Percentiles rank a stretch among this genome's conserved stretches.
phyloP scores from a whole-genome alignment of 2,797 vertebrate genomes.

The Sebastes cheni region DNA sequence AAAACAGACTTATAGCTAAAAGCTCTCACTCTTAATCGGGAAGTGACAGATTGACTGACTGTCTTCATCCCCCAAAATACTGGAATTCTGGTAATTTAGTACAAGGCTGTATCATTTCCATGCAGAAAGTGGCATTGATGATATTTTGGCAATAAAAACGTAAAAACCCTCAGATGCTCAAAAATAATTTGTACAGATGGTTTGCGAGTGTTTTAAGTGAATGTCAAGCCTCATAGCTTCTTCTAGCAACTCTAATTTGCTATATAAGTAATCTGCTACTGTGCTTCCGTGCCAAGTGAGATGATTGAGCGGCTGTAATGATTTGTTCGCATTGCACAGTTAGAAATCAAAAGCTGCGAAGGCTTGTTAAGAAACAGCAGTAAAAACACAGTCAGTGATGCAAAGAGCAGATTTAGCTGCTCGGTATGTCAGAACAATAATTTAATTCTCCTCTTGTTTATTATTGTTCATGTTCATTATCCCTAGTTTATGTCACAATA shows the following conservation, averaged over 20 bases:
- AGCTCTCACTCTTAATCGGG: not conserved
- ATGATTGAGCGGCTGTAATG: constrained; percentile 54
- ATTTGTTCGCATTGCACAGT: constrained; percentile 43
- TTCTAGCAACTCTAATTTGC: constrained; percentile 47
- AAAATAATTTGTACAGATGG: constrained; percentile 38
- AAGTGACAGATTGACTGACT: not conserved
- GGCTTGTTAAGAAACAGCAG: constrained; percentile 33
- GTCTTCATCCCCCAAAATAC: not conserved
- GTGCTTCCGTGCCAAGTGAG: constrained; percentile 48
- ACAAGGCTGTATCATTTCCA: not conserved
- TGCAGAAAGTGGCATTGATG: not conserved
- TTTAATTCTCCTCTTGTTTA: constrained; percentile 7
- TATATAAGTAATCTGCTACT: constrained; percentile 47
- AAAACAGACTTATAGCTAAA: not conserved
- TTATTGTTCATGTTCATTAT: constrained; percentile 15
- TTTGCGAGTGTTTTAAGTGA: constrained; percentile 42
- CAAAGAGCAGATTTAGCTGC: constrained; percentile 20
- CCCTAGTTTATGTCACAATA: not conserved
- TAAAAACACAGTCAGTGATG: not conserved
- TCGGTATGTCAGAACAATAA: not conserved
- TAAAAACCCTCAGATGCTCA: constrained; percentile 11
- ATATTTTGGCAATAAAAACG: constrained; percentile 10
- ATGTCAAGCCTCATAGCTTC: constrained; percentile 40
- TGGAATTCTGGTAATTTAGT: not conserved
- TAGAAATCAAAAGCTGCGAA: constrained; percentile 35